phyloP scores from a whole-genome alignment of 2,797 vertebrate genomes.

The Calcarius lapponicus region DNA sequence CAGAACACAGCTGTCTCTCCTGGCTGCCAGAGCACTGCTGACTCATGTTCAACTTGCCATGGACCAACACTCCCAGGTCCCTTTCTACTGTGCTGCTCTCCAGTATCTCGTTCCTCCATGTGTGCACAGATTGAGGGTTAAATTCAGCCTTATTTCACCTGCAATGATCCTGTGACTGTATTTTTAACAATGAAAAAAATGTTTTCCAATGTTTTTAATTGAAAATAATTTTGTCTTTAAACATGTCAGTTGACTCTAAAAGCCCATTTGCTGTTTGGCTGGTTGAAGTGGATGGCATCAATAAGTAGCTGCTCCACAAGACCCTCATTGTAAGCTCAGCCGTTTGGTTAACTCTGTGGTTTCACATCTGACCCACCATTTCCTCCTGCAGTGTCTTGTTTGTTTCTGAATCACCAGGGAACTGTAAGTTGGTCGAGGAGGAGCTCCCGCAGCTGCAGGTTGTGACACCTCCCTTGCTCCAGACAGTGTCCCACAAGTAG shows the following conservation, averaged over 20 bases:
- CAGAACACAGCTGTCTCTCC: not conserved
- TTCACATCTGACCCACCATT: not conserved
- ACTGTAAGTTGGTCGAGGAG: not conserved
- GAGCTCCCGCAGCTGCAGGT: not conserved
- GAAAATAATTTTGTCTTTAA: not conserved
- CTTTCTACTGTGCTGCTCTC: not conserved
- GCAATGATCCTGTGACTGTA: not conserved
- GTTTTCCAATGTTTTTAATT: not conserved
- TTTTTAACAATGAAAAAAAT: not conserved
- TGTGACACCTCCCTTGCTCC: not conserved
- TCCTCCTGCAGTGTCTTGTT: not conserved
- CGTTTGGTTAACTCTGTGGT: not conserved
- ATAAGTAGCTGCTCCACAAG: not conserved
- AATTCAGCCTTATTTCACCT: not conserved
- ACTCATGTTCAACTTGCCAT: not conserved
- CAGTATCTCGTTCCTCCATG: not conserved
- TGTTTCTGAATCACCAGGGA: not conserved
- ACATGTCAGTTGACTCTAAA: not conserved
- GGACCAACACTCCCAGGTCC: accelerated
- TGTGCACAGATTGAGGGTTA: not conserved
- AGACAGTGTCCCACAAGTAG: not conserved
- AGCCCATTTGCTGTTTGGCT: not conserved
- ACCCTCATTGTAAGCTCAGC: not conserved
- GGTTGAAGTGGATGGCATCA: not conserved
- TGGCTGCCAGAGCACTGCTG: not conserved